Conservation (phyloP, 2,888 invertebrate genomes). For the Hirtodrosophila trivittata region DNA sequence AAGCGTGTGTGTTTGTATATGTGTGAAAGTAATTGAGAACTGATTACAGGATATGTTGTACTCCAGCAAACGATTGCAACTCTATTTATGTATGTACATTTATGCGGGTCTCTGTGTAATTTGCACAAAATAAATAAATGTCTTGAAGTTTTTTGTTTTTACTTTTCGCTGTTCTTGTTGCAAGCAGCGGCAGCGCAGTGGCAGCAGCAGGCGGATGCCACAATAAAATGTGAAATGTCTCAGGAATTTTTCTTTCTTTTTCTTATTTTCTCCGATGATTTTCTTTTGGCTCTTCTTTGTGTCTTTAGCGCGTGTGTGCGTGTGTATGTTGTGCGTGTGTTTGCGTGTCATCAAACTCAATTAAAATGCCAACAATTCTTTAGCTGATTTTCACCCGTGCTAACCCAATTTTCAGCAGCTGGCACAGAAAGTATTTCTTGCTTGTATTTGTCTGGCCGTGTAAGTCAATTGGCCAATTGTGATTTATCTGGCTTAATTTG, state of each 20-base stretch:
- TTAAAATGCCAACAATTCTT: slow-evolving; percentile 49
- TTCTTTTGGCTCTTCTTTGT: slow-evolving; percentile 3
- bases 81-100: slow-evolving; percentile 7
- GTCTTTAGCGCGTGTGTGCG: slow-evolving; percentile 8
- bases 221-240: slow-evolving; percentile 29
- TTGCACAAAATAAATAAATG: slow-evolving; percentile 33
- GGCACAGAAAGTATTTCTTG: slow-evolving; percentile 4
- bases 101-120: slow-evolving; percentile 20
- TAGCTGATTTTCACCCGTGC: slow-evolving; percentile 32
- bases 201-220: slow-evolving; percentile 16
- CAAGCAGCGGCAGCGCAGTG: slow-evolving; percentile 1
- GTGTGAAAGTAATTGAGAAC: too few relatives aligned
- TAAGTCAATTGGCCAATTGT: slow-evolving; percentile 40
- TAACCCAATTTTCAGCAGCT: slow-evolving; percentile 61
- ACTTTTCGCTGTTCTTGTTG: slow-evolving; percentile 11
- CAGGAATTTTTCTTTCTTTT: slow-evolving; percentile 33
- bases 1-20: too few relatives aligned
- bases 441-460: slow-evolving; percentile 3
- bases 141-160: slow-evolving; percentile 14
- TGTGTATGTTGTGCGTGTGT: slow-evolving; percentile 8
- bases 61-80: not conserved
- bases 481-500: slow-evolving; percentile 43
- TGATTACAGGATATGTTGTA: slow-evolving; percentile 26
- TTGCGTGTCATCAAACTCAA: slow-evolving; percentile 52
- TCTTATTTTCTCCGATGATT: slow-evolving; percentile 21